Evolutionary conservation across 1,140 invertebrate species (phyloP).

Genomic region (Cecropterus lyciades): DNA sequence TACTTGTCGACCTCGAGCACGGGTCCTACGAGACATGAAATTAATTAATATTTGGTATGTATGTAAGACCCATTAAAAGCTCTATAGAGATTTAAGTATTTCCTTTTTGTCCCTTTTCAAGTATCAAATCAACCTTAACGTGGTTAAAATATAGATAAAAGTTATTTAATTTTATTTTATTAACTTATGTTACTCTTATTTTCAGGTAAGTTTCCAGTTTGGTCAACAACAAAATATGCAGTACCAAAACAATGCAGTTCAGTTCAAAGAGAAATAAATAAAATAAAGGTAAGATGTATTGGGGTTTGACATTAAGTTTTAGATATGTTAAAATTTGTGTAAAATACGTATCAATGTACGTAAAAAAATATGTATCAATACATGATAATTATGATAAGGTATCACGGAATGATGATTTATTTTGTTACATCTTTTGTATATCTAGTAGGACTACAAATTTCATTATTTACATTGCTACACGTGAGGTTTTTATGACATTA

Average conservation of each 20-base stretch:
- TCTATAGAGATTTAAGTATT: neutral
- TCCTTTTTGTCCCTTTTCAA: neutral
- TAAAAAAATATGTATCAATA: no score
- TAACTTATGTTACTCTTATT: neutral
- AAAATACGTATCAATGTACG: no score
- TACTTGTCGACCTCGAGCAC: neutral
- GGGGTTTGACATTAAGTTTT: neutral
- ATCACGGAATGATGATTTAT: no score
- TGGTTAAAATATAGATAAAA: no score
- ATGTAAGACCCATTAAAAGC: neutral
- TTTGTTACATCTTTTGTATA: no score
- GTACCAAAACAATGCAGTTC: no score
- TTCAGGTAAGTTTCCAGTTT: slow-evolving; percentile 13
- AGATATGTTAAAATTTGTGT: no score
- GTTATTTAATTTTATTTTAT: neutral
- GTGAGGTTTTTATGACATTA: no score
- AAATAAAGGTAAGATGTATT: neutral
- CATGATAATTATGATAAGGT: no score
- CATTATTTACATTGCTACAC: no score
- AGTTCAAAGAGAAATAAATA: no score
- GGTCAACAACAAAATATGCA: neutral
- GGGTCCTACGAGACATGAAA: neutral
- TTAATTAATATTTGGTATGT: slow-evolving; percentile 6
- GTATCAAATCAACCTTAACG: neutral
- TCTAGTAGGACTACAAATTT: no score